Conservation (phyloP, 2,797 vertebrate species). For the Dendrocincla tyrannina region DNA sequence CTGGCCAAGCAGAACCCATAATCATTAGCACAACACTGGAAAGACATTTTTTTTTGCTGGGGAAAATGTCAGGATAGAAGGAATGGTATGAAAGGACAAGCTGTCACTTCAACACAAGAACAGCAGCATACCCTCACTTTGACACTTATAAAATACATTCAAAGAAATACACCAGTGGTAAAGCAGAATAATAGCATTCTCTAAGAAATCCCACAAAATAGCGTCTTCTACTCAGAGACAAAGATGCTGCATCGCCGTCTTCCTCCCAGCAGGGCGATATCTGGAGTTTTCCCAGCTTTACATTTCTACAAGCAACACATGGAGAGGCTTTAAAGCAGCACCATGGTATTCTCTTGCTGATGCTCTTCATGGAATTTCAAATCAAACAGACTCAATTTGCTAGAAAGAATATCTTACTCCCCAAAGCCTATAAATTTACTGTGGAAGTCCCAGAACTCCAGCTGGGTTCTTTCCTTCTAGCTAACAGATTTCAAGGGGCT, state of each 20-base stretch:
- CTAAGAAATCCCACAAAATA: neutral
- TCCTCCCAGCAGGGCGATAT: neutral
- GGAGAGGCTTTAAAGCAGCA: neutral
- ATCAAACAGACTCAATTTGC: constrained; percentile 14
- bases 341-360: neutral
- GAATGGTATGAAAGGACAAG: neutral
- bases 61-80: neutral
- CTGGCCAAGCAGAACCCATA: neutral
- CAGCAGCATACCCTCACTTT: neutral
- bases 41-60: neutral
- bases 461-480: neutral
- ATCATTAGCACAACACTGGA: neutral
- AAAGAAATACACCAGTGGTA: neutral
- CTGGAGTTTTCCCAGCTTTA: neutral
- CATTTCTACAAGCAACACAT: neutral
- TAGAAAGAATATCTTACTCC: neutral
- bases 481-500: constrained; percentile 20
- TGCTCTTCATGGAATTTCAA: neutral
- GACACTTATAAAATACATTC: neutral
- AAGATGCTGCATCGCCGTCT: neutral
- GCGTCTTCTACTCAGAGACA: neutral
- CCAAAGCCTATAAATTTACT: neutral
- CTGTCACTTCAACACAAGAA: neutral
- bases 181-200: neutral
- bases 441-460: neutral